Conservation (phyloP, 2,888 invertebrate species). For the Lamproptera curius region DNA sequence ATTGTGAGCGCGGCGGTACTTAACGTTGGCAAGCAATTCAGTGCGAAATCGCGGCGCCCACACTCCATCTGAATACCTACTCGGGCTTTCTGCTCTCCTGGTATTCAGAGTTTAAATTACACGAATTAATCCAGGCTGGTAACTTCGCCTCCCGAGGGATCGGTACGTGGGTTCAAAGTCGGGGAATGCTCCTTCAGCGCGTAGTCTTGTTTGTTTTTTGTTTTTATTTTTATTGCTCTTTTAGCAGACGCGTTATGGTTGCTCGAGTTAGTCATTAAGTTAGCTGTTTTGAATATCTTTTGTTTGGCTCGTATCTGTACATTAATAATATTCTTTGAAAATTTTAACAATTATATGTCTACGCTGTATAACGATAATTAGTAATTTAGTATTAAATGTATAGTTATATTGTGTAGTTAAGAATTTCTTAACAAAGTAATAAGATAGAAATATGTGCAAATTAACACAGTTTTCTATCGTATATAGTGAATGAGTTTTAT, state of each 20-base stretch:
- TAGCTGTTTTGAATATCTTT: too few relatives aligned
- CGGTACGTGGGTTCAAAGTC: neutral
- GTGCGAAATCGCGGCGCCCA: conserved; percentile 27
- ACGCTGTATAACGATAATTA: too few relatives aligned
- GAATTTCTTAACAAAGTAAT: too few relatives aligned
- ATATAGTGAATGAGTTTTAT: too few relatives aligned
- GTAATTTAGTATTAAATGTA: too few relatives aligned
- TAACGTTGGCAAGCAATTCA: conserved; percentile 24
- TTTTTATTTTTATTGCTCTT: conserved; percentile 7
- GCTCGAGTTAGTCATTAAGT: too few relatives aligned
- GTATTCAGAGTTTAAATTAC: conserved; percentile 68
- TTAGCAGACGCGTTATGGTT: conserved; percentile 3
- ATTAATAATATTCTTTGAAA: too few relatives aligned
- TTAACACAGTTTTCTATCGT: too few relatives aligned
- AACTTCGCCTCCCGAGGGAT: conserved; percentile 42
- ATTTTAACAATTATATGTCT: too few relatives aligned
- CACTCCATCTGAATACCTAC: conserved; percentile 43
- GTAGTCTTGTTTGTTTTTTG: neutral
- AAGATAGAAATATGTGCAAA: too few relatives aligned
- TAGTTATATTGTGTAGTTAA: too few relatives aligned
- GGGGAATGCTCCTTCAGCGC: conserved; percentile 6
- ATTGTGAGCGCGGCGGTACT: neutral
- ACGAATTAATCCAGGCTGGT: conserved; percentile 61
- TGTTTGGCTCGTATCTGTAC: too few relatives aligned
- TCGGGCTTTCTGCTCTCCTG: conserved; percentile 58